These are phyloP conservation scores for Mustela nigripes DNA, from an alignment of 2,113 vertebrate species.

Conservation along the genomic window DNA sequence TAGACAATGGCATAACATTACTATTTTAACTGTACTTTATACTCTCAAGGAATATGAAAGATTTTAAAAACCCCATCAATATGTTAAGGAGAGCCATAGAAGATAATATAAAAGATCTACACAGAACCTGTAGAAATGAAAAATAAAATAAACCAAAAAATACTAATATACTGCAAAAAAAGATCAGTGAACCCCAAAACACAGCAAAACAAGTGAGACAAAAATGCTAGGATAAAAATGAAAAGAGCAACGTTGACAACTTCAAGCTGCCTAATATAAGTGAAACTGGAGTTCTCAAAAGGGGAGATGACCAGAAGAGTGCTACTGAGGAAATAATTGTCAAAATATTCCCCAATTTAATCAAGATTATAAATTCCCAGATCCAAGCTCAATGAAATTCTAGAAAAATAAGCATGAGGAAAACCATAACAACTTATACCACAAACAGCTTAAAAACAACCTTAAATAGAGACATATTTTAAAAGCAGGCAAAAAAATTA, in stretches of 20 bases:
- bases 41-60: not conserved
- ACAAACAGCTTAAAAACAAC: not conserved
- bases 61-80: not conserved
- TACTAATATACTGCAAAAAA: not conserved
- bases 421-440: not conserved
- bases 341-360: slow-evolving; percentile 24
- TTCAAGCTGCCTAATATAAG: not conserved
- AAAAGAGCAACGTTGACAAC: not conserved
- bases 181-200: not conserved
- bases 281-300: not conserved
- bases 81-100: not conserved
- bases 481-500: slow-evolving; percentile 26
- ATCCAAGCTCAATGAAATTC: not conserved
- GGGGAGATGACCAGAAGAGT: not conserved
- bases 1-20: not conserved
- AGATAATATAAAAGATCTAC: not conserved
- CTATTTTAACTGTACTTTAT: not conserved
- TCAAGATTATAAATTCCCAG: not conserved
- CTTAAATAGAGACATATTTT: not conserved
- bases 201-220: not conserved
- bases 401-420: not conserved
- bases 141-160: not conserved
- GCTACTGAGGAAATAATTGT: not conserved
- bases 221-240: not conserved
- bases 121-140: not conserved